These are phyloP conservation scores for Rhysida immarginata DNA, from an alignment of 1,140 invertebrate genomes.

Conservation along the genomic window DNA sequence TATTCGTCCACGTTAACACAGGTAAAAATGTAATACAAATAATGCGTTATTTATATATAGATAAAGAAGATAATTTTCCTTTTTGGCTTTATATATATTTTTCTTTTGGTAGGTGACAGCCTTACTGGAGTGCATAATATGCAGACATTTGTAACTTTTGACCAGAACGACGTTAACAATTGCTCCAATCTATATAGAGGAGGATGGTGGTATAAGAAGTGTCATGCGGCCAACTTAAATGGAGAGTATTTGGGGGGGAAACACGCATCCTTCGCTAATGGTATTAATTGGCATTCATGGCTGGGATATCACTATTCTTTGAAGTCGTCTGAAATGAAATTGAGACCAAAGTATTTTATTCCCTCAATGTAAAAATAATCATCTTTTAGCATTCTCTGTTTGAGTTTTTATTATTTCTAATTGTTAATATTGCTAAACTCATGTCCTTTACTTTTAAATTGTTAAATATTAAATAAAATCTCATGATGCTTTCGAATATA, in stretches of 20 bases:
- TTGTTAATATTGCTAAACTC: no score
- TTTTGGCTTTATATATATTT: no score
- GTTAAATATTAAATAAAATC: no score
- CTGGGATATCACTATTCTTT: conserved; percentile 24
- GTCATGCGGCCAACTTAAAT: conserved; percentile 28
- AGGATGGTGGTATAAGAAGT: conserved; percentile 30
- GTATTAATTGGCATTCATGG: conserved; percentile 25
- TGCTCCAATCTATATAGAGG: conserved; percentile 10
- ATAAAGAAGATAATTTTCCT: no score
- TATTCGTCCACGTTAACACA: no score
- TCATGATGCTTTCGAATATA: no score
- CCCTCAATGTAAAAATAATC: no score
- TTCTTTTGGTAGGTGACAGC: conserved; percentile 28
- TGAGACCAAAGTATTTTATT: conserved; percentile 14
- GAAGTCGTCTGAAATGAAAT: conserved; percentile 21
- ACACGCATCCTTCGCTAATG: conserved; percentile 21
- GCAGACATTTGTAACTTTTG: conserved; percentile 31
- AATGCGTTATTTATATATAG: no score
- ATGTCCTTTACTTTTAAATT: no score
- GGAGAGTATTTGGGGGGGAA: conserved; percentile 22
- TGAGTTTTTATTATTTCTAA: no score
- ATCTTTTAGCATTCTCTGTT: no score
- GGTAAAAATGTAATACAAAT: no score
- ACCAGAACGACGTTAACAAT: conserved; percentile 15
- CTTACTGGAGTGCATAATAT: conserved; percentile 31